A percentile compares a stretch with the other conserved stretches of the same genome.
Evolutionary conservation across 2,797 vertebrate genomes (phyloP).

Genomic region (Enteromius treurensis): DNA sequence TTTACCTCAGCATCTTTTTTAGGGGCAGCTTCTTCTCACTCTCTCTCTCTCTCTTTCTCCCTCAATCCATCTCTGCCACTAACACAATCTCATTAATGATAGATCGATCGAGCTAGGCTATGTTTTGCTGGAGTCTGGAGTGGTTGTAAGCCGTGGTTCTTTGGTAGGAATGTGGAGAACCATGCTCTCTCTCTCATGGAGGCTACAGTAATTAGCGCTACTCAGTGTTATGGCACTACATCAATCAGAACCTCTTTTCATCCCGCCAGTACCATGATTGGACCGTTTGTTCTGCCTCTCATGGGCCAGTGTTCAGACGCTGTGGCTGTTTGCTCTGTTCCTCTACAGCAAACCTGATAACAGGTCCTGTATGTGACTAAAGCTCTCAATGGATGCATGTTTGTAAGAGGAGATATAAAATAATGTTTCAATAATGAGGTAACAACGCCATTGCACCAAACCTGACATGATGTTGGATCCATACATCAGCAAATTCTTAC

Average conservation of each 20-base stretch:
- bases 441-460: not conserved
- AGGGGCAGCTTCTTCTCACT: not conserved
- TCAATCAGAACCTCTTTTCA: conserved; percentile 44
- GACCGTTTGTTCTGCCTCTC: conserved; percentile 57
- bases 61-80: conserved; percentile 43
- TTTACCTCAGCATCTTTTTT: conserved; percentile 39
- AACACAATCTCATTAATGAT: conserved; percentile 51
- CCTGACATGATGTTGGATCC: not conserved
- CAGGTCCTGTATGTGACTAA: conserved; percentile 11
- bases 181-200: conserved; percentile 25
- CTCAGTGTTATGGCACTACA: conserved; percentile 48
- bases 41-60: not conserved
- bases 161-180: conserved; percentile 26
- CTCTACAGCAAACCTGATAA: conserved; percentile 26
- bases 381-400: not conserved
- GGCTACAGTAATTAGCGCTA: conserved; percentile 54
- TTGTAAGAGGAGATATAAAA: not conserved
- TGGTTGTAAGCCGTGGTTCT: conserved; percentile 11
- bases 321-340: conserved; percentile 17
- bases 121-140: conserved; percentile 22
- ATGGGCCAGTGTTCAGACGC: conserved; percentile 13
- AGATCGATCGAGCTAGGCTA: conserved; percentile 32
- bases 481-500: not conserved
- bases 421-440: not conserved
- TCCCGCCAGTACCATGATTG: conserved; percentile 64